Percentiles rank a stretch among this genome's conserved stretches.
phyloP scores from a whole-genome alignment of 2,888 invertebrate species.

The Temnothorax unifasciatus region DNA sequence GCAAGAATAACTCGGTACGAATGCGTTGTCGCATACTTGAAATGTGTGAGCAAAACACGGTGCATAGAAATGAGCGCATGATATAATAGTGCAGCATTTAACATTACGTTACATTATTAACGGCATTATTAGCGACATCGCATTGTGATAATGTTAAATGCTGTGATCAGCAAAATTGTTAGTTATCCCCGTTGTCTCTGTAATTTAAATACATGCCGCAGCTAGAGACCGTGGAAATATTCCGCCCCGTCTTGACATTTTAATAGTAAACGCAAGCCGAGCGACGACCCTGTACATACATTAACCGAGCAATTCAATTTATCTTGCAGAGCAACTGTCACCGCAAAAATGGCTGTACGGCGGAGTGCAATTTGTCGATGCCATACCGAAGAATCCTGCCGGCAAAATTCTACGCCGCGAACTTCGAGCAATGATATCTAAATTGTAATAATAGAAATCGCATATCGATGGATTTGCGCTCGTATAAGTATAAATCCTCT shows the following conservation, averaged over 20 bases:
- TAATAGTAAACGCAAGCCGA: slow-evolving; percentile 32
- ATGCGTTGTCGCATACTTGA: not conserved
- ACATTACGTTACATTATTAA: slow-evolving; percentile 18
- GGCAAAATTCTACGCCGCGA: slow-evolving; percentile 87
- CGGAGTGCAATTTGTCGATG: slow-evolving; percentile 87
- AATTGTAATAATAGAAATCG: slow-evolving; percentile 49
- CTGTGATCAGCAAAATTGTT: slow-evolving; percentile 35
- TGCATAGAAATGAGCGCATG: not conserved
- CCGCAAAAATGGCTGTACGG: slow-evolving; percentile 86
- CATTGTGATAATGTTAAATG: slow-evolving; percentile 17
- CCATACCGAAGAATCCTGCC: slow-evolving; percentile 87
- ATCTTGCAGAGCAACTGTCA: slow-evolving; percentile 83
- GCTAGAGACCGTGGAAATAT: slow-evolving; percentile 20
- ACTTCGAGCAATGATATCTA: slow-evolving; percentile 75
- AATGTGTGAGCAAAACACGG: not conserved
- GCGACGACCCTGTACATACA: slow-evolving; percentile 16
- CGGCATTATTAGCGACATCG: slow-evolving; percentile 34
- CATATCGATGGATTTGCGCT: not conserved
- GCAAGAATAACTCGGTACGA: not conserved
- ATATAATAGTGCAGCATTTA: slow-evolving; percentile 5
- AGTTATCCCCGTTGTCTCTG: slow-evolving; percentile 1
- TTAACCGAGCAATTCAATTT: slow-evolving; percentile 42
- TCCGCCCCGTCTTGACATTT: slow-evolving; percentile 33
- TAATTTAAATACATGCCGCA: slow-evolving; percentile 34
- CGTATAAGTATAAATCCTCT: not conserved